phyloP scores from a whole-genome alignment of 2,888 invertebrate genomes.

The Leptura quadrifasciata region DNA sequence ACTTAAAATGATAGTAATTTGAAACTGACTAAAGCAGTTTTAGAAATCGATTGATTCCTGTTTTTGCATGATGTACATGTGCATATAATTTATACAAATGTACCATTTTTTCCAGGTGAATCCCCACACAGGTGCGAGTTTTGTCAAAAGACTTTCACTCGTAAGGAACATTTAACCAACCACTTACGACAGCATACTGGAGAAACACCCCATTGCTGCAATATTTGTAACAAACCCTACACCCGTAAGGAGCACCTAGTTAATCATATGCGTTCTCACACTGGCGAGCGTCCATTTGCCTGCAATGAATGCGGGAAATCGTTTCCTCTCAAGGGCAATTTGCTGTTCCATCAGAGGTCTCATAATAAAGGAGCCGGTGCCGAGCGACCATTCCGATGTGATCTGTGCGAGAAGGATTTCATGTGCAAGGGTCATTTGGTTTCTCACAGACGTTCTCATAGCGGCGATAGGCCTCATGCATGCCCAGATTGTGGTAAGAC shows the following conservation, averaged over 20 bases:
- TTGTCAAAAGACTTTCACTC: conserved; percentile 82
- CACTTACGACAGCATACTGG: conserved; percentile 84
- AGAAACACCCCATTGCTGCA: conserved; percentile 83
- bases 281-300: conserved; percentile 87
- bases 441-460: conserved; percentile 88
- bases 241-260: conserved; percentile 84
- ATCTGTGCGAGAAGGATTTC: conserved; percentile 90
- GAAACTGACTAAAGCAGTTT: no score
- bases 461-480: conserved; percentile 79
- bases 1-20: no score
- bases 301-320: conserved; percentile 92
- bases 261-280: conserved; percentile 87
- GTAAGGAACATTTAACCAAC: conserved; percentile 84
- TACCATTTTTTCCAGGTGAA: conserved; percentile 72
- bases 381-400: conserved; percentile 81
- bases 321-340: conserved; percentile 87
- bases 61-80: background rate
- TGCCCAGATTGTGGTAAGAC: conserved; percentile 85
- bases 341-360: conserved; percentile 90
- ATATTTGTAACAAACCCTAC: conserved; percentile 84
- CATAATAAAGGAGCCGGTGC: conserved; percentile 82
- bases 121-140: conserved; percentile 83
- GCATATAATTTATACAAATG: background rate
- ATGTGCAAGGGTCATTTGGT: conserved; percentile 91
- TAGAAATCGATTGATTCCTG: no score